Base-by-base conservation (phyloP, 2,888 invertebrate species). In the Drosophila helvetica region DNA sequence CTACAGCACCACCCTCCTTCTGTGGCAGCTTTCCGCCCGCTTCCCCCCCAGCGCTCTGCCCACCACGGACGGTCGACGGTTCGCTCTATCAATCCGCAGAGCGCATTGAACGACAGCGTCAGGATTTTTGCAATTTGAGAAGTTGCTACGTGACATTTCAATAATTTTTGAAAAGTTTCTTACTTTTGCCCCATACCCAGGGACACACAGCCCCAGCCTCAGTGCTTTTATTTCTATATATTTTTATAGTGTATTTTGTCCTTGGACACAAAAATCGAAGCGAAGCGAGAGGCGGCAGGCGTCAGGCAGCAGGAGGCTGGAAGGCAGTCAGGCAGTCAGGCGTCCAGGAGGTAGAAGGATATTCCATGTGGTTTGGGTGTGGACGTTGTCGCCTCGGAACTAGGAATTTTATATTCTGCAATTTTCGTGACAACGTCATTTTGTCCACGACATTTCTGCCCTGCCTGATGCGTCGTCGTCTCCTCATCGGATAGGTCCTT, bases 61-160 rank as follows among this genome's bases (percentile, higher is more conserved):
- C 38, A 2, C 38, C 38, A 15, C 38, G 15, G 15, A 15, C 38
- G 56, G 68, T 66, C 68, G 68, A 67, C 68, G 80, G 61, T 69
- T 87, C 82, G 84, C 80, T 90, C 89, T 90, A 90, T 90, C 90
- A 90, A 90, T 90, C 90, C 90, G 86, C 86, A 89, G 67, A 83
- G 83, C 88, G 88, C 89, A 90, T 90, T 90, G 90, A 91, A 90
- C 90, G 91, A 90, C 90, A 90, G 83, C 90, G 88, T 90, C 90
- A 90, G 90, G 91, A 91, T 90, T 90, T 90, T 88, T 90, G 91
- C 90, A 90, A 91, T 90, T 90, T 90, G 90, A 90, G 90, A 91
- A 89, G 90, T 90, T 91, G 90, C 91, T 90, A 90, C 90, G 90
- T 90, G 90, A 90, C 90, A 90, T 91, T 90, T 90, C 90, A 90